Conservation (phyloP, 1,140 invertebrate genomes). For the Heliconius melpomene region DNA sequence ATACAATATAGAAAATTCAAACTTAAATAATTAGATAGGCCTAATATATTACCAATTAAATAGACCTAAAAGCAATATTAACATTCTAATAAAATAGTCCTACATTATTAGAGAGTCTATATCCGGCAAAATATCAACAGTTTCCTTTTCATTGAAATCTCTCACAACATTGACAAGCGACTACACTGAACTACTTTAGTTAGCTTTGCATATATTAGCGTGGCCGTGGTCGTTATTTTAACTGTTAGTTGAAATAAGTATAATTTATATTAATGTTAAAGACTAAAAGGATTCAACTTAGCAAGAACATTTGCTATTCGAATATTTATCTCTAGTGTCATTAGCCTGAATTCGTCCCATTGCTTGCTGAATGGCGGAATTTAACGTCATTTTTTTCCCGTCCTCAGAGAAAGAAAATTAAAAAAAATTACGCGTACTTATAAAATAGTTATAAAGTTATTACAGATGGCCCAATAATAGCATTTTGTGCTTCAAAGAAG, state of each 20-base stretch:
- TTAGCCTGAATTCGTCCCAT: too few species aligned
- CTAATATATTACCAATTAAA: neutral
- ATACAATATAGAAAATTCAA: too few species aligned
- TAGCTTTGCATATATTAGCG: neutral
- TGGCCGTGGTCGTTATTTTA: neutral
- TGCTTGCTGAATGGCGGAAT: too few species aligned
- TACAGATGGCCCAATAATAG: neutral
- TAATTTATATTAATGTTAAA: too few species aligned
- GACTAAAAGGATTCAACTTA: too few species aligned
- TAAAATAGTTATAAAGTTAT: neutral
- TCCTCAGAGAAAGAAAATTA: too few species aligned
- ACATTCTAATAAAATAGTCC: neutral
- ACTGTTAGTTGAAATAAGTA: neutral
- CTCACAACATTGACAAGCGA: neutral
- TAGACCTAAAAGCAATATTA: neutral
- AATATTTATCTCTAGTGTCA: too few species aligned
- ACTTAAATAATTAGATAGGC: too few species aligned
- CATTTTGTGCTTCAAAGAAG: neutral
- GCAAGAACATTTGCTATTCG: too few species aligned
- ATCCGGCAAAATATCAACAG: neutral
- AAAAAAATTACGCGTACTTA: neutral
- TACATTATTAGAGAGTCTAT: constrained; percentile 6
- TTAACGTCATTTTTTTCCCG: too few species aligned
- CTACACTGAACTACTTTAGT: constrained; percentile 3
- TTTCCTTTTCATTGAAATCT: constrained; percentile 12